Evolutionary conservation across 2,113 vertebrate species (phyloP).

Genomic region (Erpornis zantholeuca): DNA sequence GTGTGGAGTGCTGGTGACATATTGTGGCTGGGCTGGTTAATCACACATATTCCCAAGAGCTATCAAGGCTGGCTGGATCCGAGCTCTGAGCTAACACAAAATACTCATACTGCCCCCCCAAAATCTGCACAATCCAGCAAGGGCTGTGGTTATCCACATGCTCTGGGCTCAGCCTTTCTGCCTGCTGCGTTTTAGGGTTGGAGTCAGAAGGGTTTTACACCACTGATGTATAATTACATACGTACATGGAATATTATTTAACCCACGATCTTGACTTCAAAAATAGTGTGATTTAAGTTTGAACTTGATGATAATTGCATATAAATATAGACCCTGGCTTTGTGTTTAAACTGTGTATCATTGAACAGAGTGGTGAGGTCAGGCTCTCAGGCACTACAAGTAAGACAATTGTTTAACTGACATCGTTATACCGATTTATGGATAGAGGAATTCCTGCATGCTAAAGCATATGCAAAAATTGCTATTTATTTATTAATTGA

Average conservation of each 20-base stretch:
- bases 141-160: background rate
- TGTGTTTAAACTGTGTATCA: background rate
- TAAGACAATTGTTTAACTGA: background rate
- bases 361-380: background rate
- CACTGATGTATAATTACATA: background rate
- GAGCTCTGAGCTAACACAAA: background rate
- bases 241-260: background rate
- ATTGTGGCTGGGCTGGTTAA: slow-evolving; percentile 59
- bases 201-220: background rate
- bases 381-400: background rate
- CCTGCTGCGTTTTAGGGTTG: background rate
- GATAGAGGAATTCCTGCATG: background rate
- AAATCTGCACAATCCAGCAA: background rate
- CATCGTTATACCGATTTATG: background rate
- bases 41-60: slow-evolving; percentile 26
- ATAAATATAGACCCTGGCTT: background rate
- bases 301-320: background rate
- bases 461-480: background rate
- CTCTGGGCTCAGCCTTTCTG: background rate
- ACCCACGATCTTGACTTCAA: background rate
- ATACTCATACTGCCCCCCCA: background rate
- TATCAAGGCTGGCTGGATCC: background rate
- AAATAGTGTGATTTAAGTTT: background rate
- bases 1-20: slow-evolving; percentile 69
- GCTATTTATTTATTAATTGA: background rate